Conservation (phyloP, 2,888 invertebrate genomes). For the Spisula solida region DNA sequence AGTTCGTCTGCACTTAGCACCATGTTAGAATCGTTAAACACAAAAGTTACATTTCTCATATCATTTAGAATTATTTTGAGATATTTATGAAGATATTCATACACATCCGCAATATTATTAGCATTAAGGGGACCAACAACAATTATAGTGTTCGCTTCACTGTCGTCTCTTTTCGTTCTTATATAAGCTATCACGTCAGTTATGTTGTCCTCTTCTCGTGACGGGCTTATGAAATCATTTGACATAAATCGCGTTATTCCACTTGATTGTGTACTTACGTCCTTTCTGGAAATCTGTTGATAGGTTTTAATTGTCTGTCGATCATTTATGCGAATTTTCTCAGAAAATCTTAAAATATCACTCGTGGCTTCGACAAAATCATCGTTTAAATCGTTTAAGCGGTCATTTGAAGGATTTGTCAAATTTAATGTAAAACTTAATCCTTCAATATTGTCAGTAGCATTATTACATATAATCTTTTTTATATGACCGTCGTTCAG, state of each 20-base stretch:
- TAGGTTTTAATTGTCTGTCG: background rate
- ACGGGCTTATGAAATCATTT: background rate
- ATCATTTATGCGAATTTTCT: background rate
- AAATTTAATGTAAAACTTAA: background rate
- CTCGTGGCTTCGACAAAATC: background rate
- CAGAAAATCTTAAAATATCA: background rate
- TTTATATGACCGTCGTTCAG: background rate
- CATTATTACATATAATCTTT: background rate
- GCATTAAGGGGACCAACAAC: background rate
- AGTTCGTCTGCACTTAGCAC: background rate
- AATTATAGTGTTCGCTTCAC: background rate
- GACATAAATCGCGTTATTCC: conserved; percentile 2
- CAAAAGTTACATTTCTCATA: background rate
- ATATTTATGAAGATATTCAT: background rate
- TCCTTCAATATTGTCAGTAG: background rate
- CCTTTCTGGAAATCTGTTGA: background rate
- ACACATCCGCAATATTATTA: background rate
- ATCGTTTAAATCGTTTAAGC: background rate
- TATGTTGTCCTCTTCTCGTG: background rate
- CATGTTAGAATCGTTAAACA: background rate
- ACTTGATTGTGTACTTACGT: background rate
- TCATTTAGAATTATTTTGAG: background rate
- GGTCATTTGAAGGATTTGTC: background rate
- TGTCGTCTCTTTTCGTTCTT: background rate
- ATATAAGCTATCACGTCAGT: background rate